Base-by-base conservation (phyloP, 2,797 vertebrate species). In the Clarias platycephalus region DNA sequence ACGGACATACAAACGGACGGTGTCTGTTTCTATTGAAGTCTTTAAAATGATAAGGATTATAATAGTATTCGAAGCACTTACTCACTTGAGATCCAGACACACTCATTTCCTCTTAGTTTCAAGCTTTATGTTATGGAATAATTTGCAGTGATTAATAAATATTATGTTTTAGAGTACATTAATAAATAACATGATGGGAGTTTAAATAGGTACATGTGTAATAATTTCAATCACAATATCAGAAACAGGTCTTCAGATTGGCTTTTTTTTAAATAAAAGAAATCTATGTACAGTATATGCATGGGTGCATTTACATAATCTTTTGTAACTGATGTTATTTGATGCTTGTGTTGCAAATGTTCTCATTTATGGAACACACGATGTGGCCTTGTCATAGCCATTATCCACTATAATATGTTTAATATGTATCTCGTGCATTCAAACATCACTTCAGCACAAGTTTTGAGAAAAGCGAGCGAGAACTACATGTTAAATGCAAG, bases 1-100 rank as follows among this genome's bases (percentile, higher is more conserved):
- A 58, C 62, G 62, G 81, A 57, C 44, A 81, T 76, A n/a, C 28
- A 64, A 67, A 83, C 31, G 44, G 40, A 70, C 44, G 24, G 20
- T 28, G 79, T 77, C 71, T 85, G 62, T 58, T 60, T 77, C 71
- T 49, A 82, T 85, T 81, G 67, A 58, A 37, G 55, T n/a, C 53
- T 68, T 74, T 20, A 15, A 74, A 26, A 34, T 74, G 57, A 84
- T 53, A 31, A 84, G 77, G 26, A 26, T 75, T 78, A 28, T 49
- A 6, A n/a, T 49, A 20, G 64, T 64, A 40, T 40, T 53, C 49
- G 49, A 4, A 62, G 34, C 18, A n/a, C 10, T 53, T 44, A 24
- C 24, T 12, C 10, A 1, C 18, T 77, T 40, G 10, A 58, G 28
- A n/a, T 58, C 22, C 58, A 40, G 58, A 40, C 22, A 28, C n/a